Evolutionary conservation across 30 jellyfish, hydroid and myxozoan species (phyloP), one percentile per base, ranked within the genome.

Genomic region (Phacellophora camtschatica): DNA sequence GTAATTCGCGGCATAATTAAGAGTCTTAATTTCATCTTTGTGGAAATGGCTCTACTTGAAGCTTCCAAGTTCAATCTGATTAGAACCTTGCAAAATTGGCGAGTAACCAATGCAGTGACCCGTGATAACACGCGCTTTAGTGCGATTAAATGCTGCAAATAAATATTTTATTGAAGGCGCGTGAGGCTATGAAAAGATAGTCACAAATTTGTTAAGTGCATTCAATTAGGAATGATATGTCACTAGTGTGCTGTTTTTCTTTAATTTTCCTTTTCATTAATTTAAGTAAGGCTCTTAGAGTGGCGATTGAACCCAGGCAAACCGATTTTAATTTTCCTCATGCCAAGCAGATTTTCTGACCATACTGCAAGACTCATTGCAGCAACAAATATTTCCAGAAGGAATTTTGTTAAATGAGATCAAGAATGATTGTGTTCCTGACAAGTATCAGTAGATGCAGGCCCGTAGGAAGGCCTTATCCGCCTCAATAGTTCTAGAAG

Each of bases 171-270:
- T 80, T 71, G 20, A 62, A 80, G 80, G 74, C 91, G 66, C 91
- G 91, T 65, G 91, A 80, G 81, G 62, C 39, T 77, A 76, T 77
- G 76, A 77, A 77, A 64, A 71, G 91, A 80, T 71, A 62, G 36
- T 31, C 27, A 77, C 84, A 66, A 64, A 45, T 64, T 19, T n/a
- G 77, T 65, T 41, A 65, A 80, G 59, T 23, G 84, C 84, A 80
- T 66, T 80, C 84, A 65, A 49, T 66, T 65, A 48, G 70, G 70
- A 59, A 25, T 20, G 16, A 48, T 68, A 37, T 25, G 46, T 58
- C 10, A 56, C 82, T 28, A 77, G 58, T 77, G 64, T 77, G 81
- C 53, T 55, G 46, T 42, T 28, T 5, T 41, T 80, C 56, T 57
- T 32, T 76, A n/a, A n/a, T n/a, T n/a, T n/a, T n/a, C n/a, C n/a